Conservation (phyloP, 2,797 vertebrate genomes). For the Denticeps clupeoides region DNA sequence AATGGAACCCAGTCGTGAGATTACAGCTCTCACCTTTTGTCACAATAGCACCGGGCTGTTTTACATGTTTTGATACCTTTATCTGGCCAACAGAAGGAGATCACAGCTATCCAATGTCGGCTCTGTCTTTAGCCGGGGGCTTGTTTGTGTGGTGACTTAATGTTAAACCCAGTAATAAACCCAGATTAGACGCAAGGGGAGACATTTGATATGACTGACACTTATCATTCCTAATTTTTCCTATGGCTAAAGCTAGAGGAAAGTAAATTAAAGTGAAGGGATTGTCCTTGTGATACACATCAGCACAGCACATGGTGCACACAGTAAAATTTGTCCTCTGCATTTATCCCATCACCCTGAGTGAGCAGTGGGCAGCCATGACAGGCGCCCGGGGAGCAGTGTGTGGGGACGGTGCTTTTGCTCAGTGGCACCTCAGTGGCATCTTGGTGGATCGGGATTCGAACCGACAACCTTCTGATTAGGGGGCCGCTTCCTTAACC, state of each 20-base stretch:
- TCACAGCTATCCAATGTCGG: constrained; percentile 23
- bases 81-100: constrained; percentile 8
- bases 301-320: no score
- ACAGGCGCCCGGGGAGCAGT: no score
- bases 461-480: no score
- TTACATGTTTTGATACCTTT: constrained; percentile 16
- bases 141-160: background rate
- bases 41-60: constrained; percentile 17
- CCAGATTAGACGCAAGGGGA: background rate
- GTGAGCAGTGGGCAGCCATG: no score
- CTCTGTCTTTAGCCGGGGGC: constrained; percentile 8
- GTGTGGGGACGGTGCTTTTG: no score
- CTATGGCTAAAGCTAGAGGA: background rate
- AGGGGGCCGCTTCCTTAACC: no score
- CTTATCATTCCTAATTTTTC: background rate
- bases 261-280: no score
- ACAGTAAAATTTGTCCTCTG: no score
- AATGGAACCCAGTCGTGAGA: constrained; percentile 31
- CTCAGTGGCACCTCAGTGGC: no score
- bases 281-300: no score
- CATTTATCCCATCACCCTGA: no score
- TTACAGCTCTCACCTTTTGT: constrained; percentile 11
- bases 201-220: background rate
- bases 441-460: no score
- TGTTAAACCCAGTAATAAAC: background rate